Base-by-base conservation (phyloP, 1,140 invertebrate species). In the Phthorimaea operculella region DNA sequence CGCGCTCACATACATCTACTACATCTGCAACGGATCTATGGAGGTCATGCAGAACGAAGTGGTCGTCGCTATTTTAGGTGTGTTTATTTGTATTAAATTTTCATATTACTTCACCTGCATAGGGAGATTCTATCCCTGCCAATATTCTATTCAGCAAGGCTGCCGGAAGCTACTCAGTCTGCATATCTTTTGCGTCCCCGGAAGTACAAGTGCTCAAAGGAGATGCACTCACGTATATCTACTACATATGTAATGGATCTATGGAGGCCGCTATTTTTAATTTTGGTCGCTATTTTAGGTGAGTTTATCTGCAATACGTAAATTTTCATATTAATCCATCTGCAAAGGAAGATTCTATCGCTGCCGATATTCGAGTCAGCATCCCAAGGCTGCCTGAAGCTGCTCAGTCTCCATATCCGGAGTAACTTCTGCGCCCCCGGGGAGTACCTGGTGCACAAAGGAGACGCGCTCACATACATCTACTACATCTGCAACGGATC, bases 181-280 rank as follows among this genome's bases (percentile, higher is more conserved):
- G 68, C 95, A 96, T 74, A 96, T 97, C 61, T 93, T 99, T 87
- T 96, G 97, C 87, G 91, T 98, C 52, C 98, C 98, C 4, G 98
- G 97, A 98, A 99, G 83, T 99, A 94, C 76, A 99, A 11, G 94
- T 99, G 15, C 97, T 99, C 85, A 94, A 95, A 85, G 97, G 98
- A 17, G 98, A 99, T 78, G 96, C 98, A 1, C 89, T 99, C 0
- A 94, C 94, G 44, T 97, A 96, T 65, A 94, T 99, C 63, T 98
- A 98, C 86, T 98, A 98, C 78, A 91, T 98, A 34, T 98, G 95
- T 79, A 97, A 98, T 68, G 98, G 98, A 4, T 98, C 96, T 5
- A 99, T 99, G 92, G 98, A 99, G 87, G 97, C 99, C 99, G 57
- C 97, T 98, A 79, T 95, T 98, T 75, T 94, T 94, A 59, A 98